These are phyloP conservation scores for Rhadinocentrus ornatus DNA, from an alignment of 2,797 vertebrate genomes.

Conservation along the genomic window DNA sequence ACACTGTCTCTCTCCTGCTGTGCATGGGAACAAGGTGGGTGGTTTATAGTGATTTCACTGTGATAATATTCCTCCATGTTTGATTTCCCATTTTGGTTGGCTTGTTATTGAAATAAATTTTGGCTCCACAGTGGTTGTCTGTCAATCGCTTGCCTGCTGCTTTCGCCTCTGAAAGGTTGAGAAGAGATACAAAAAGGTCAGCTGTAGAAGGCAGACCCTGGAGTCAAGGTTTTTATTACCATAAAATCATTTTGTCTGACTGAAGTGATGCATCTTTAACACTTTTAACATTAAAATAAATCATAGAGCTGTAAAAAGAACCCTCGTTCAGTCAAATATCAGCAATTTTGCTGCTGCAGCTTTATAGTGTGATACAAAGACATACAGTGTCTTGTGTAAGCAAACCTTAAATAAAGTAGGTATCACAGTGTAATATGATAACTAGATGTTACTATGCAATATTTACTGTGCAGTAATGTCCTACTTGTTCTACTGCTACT, in stretches of 20 bases:
- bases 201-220: slow-evolving; percentile 34
- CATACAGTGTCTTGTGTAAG: background rate
- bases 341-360: background rate
- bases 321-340: background rate
- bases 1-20: slow-evolving; percentile 51
- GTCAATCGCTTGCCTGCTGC: slow-evolving; percentile 58
- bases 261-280: background rate
- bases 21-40: slow-evolving; percentile 79
- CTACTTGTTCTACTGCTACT: background rate
- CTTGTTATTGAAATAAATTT: slow-evolving; percentile 76
- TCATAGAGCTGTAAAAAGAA: background rate
- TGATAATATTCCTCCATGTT: slow-evolving; percentile 71
- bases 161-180: slow-evolving; percentile 37
- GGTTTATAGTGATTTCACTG: slow-evolving; percentile 71
- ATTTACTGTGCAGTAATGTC: no score
- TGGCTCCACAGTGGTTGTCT: slow-evolving; percentile 65
- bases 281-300: background rate
- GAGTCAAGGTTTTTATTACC: slow-evolving; percentile 36
- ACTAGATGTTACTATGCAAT: background rate
- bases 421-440: background rate
- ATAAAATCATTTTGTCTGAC: slow-evolving; percentile 30
- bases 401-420: background rate
- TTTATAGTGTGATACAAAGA: background rate
- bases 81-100: slow-evolving; percentile 78
- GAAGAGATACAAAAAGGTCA: slow-evolving; percentile 11